phyloP scores from a whole-genome alignment of 1,140 invertebrate species.

The Ceratosolen solmsi region DNA sequence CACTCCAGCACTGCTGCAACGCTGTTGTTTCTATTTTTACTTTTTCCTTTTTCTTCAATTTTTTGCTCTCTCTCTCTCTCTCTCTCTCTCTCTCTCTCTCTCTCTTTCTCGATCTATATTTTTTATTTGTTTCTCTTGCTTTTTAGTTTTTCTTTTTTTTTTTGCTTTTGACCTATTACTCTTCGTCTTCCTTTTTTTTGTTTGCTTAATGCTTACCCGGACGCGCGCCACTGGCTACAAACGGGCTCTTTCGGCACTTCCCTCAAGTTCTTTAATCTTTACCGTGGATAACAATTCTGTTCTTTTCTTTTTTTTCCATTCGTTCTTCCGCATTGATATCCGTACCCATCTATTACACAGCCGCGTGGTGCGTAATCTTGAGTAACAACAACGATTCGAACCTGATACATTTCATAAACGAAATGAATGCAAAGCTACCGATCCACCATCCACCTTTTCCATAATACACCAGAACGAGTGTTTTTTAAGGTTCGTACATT shows the following conservation, averaged over 20 bases:
- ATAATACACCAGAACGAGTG: too few species aligned
- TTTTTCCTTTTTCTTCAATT: background rate
- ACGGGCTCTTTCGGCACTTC: constrained; percentile 17
- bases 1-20: background rate
- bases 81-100: too few species aligned
- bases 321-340: background rate
- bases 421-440: too few species aligned
- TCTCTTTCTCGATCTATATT: too few species aligned
- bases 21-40: background rate
- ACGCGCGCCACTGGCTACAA: background rate
- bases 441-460: too few species aligned
- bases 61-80: background rate
- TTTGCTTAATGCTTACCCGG: constrained; percentile 5
- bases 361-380: too few species aligned
- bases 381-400: too few species aligned
- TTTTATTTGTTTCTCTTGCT: background rate
- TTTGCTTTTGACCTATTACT: background rate
- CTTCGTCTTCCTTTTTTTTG: background rate
- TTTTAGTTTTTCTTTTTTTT: constrained; percentile 6
- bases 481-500: too few species aligned
- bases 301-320: background rate
- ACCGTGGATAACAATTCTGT: background rate
- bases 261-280: background rate
- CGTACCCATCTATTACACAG: background rate
- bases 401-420: too few species aligned